These are phyloP conservation scores for Leptinotarsa haldemani DNA, from an alignment of 2,888 invertebrate species.

Conservation along the genomic window DNA sequence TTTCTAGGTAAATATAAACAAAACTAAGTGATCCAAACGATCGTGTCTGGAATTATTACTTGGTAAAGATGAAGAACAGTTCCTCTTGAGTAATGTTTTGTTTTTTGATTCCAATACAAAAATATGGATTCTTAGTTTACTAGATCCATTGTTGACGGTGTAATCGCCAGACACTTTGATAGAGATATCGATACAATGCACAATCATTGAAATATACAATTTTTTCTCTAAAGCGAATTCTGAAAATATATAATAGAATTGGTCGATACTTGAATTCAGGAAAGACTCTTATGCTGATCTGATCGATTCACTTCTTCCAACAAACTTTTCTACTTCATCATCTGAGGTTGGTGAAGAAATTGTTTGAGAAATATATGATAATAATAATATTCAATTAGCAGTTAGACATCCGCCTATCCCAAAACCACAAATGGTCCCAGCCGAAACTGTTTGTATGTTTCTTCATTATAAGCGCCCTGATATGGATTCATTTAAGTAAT, in stretches of 20 bases:
- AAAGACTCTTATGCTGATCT: conserved; percentile 51
- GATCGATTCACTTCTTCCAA: conserved; percentile 47
- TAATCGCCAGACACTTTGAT: conserved; percentile 32
- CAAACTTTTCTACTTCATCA: neutral
- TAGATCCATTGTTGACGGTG: conserved; percentile 23
- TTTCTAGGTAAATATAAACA: too few species aligned
- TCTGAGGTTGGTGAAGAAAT: neutral
- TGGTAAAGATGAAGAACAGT: too few species aligned
- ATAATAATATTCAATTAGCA: conserved; percentile 1
- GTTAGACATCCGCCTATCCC: conserved; percentile 33
- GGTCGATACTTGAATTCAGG: conserved; percentile 10
- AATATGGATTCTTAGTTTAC: neutral
- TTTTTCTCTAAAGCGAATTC: conserved; percentile 3
- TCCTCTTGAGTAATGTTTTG: too few species aligned
- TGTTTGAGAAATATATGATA: conserved; percentile 31
- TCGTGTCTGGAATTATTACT: too few species aligned
- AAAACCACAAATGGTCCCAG: conserved; percentile 41
- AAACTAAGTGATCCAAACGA: too few species aligned
- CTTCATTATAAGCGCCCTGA: conserved; percentile 46
- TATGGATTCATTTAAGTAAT: conserved; percentile 53
- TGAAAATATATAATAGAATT: too few species aligned
- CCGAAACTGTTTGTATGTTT: conserved; percentile 41
- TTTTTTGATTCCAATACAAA: neutral
- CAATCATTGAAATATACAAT: neutral
- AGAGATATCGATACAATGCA: conserved; percentile 5